Conservation (phyloP, 2,797 vertebrate species). For the Gallinago nigripennis region DNA sequence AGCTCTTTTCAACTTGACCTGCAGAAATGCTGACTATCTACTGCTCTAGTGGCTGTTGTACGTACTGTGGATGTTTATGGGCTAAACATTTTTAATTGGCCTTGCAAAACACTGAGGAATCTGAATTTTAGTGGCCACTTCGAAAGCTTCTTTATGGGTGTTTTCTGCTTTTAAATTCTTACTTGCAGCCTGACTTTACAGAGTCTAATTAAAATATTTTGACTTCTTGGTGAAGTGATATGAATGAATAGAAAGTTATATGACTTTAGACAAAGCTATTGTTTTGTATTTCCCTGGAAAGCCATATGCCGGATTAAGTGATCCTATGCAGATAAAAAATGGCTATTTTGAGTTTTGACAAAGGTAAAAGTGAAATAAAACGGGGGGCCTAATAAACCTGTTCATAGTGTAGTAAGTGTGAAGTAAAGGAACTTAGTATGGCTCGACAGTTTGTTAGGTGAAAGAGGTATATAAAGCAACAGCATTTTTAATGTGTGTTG, state of each 20-base stretch:
- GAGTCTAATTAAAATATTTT: neutral
- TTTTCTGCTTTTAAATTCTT: neutral
- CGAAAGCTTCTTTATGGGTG: neutral
- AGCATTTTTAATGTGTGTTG: slow-evolving; percentile 45
- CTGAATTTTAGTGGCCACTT: neutral
- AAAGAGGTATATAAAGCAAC: slow-evolving; percentile 39
- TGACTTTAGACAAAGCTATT: neutral
- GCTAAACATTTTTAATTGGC: neutral
- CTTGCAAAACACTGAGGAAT: neutral
- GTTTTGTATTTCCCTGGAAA: neutral
- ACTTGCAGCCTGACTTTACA: neutral
- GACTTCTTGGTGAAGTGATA: neutral
- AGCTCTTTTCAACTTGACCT: neutral
- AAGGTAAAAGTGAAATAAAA: neutral
- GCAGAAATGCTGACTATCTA: neutral
- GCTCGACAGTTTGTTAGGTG: neutral
- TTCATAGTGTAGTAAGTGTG: neutral
- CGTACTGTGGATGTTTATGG: neutral
- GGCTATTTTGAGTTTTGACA: neutral
- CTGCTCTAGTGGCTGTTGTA: neutral
- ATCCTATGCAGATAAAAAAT: neutral
- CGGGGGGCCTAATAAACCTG: neutral
- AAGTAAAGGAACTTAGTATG: neutral
- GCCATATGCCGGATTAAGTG: neutral
- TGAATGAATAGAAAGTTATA: neutral